Percentiles rank a stretch among this genome's conserved stretches.
Evolutionary conservation across 2,113 vertebrate species (phyloP).

Genomic region (Mustela nigripes): DNA sequence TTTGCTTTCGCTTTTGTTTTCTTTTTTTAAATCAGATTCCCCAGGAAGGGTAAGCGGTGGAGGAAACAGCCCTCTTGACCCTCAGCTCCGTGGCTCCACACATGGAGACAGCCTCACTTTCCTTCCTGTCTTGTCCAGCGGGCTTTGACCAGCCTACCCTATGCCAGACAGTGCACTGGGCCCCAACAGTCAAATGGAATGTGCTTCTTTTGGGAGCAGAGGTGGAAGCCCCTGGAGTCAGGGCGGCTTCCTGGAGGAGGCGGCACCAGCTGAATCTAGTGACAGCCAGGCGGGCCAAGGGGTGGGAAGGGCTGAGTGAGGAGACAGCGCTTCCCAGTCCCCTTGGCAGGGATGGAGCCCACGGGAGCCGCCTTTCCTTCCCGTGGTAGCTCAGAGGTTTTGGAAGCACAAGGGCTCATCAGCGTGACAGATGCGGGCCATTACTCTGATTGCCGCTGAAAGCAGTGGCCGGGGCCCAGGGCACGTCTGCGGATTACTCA

Average conservation of each 20-base stretch:
- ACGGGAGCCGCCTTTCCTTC: slow-evolving; percentile 31
- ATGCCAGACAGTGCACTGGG: background rate
- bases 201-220: background rate
- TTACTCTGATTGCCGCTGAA: slow-evolving; percentile 14
- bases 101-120: background rate
- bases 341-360: background rate
- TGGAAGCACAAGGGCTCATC: background rate
- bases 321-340: background rate
- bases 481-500: slow-evolving; percentile 72
- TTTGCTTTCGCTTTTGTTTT: background rate
- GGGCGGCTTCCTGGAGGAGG: background rate
- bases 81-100: background rate
- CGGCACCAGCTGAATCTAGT: background rate
- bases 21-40: background rate
- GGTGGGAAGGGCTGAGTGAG: background rate
- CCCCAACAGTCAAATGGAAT: accelerated
- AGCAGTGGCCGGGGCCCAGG: slow-evolving; percentile 65
- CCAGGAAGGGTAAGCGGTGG: background rate
- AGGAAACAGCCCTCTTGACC: background rate
- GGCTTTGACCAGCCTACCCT: background rate
- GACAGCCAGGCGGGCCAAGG: background rate
- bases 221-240: background rate
- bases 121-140: background rate
- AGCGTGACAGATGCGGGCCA: background rate
- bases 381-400: background rate